Percentiles rank a stretch among this genome's conserved stretches.
These are phyloP conservation scores for Plecturocebus donacophilus DNA, from an alignment of 2,113 vertebrate genomes.

Conservation along the genomic window DNA sequence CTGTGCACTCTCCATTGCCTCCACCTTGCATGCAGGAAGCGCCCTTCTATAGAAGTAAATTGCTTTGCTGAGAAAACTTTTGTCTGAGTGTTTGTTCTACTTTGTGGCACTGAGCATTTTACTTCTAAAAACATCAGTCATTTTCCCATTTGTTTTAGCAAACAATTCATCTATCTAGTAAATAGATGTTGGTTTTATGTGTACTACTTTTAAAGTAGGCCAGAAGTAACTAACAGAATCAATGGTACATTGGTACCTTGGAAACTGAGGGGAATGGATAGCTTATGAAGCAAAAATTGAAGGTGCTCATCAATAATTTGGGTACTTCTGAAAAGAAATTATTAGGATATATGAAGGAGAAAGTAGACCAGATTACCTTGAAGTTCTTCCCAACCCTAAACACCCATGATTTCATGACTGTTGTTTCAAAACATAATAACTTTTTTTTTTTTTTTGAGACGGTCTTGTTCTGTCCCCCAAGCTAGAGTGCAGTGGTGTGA, in stretches of 20 bases:
- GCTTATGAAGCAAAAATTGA: neutral
- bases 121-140: neutral
- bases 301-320: neutral
- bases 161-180: neutral
- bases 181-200: neutral
- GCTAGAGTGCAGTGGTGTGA: too few species aligned
- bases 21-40: too few species aligned
- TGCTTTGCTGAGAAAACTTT: too few species aligned
- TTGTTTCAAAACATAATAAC: neutral
- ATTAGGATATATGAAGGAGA: neutral
- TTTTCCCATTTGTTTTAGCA: neutral
- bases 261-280: neutral
- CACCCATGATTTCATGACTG: neutral
- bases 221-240: neutral
- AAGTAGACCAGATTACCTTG: neutral
- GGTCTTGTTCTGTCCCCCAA: too few species aligned
- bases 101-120: too few species aligned
- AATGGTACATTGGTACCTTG: neutral
- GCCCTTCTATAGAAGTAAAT: too few species aligned
- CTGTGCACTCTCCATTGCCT: too few species aligned
- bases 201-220: neutral
- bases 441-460: too few species aligned
- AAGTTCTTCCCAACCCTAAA: neutral
- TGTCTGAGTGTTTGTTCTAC: too few species aligned
- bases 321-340: neutral